Evolutionary conservation across 2,113 vertebrate genomes (phyloP).

Genomic region (Athene cunicularia): DNA sequence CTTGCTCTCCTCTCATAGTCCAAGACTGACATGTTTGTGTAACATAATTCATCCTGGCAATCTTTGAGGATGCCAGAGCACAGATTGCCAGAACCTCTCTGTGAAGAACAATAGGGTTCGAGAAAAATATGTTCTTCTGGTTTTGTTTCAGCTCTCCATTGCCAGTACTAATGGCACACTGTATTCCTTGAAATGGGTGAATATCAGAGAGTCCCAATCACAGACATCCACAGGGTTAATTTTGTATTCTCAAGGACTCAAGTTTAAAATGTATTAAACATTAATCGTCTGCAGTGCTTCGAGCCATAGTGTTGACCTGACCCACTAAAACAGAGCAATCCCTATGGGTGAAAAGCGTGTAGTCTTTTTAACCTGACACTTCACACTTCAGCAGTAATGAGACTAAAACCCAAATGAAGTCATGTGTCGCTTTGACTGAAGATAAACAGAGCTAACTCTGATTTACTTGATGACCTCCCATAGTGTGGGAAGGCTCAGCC

Average conservation of each 20-base stretch:
- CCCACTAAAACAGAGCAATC: constrained; percentile 23
- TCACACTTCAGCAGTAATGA: constrained; percentile 70
- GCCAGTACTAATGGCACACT: not conserved
- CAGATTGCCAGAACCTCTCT: not conserved
- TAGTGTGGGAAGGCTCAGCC: constrained; percentile 64
- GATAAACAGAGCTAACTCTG: constrained; percentile 53
- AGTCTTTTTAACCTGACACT: constrained; percentile 67
- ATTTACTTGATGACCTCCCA: constrained; percentile 47
- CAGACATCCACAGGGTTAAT: constrained; percentile 33
- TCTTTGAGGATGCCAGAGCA: not conserved
- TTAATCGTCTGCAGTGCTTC: constrained; percentile 13
- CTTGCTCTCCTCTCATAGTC: not conserved
- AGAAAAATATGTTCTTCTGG: not conserved
- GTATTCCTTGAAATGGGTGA: not conserved
- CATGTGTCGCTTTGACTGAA: constrained; percentile 33
- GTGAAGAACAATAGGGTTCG: constrained; percentile 6
- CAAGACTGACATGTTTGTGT: not conserved
- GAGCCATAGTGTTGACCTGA: not conserved
- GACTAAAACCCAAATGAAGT: constrained; percentile 54
- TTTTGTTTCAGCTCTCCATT: not conserved
- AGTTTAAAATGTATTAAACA: constrained; percentile 7
- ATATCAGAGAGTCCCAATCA: not conserved
- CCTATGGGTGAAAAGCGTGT: constrained; percentile 44
- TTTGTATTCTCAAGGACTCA: not conserved
- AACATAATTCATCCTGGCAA: not conserved